phyloP scores from a whole-genome alignment of 1,140 invertebrate species.

The Cotesia chilonis region DNA sequence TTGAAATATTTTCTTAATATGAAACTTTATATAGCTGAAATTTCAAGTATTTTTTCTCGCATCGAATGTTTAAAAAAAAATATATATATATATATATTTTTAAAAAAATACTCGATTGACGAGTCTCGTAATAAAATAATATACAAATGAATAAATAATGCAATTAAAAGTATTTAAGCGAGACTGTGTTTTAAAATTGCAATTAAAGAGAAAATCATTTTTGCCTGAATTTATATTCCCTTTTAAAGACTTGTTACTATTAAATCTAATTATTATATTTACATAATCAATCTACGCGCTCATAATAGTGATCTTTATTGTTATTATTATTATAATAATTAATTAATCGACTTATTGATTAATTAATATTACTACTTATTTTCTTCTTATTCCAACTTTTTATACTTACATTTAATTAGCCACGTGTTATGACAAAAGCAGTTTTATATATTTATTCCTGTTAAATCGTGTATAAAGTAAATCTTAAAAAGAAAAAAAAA shows the following conservation, averaged over 20 bases:
- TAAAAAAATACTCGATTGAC: not conserved
- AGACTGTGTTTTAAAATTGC: conserved; percentile 14
- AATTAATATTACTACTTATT: conserved; percentile 21
- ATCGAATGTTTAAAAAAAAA: not conserved
- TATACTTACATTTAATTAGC: conserved; percentile 37
- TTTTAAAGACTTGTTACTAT: conserved; percentile 39
- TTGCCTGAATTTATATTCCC: conserved; percentile 30
- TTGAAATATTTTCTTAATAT: conserved; percentile 34
- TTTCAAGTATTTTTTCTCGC: not conserved
- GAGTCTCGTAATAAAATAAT: not conserved
- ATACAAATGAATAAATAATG: not conserved
- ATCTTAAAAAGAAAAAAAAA: conserved; percentile 28
- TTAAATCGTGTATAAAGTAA: conserved; percentile 46
- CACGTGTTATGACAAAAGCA: conserved; percentile 39
- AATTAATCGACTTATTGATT: conserved; percentile 22
- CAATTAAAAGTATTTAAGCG: conserved; percentile 7
- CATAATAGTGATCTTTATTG: conserved; percentile 31
- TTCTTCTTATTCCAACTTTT: conserved; percentile 14
- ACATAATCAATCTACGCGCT: conserved; percentile 20
- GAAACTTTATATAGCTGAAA: not conserved
- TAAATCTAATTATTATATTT: conserved; percentile 19
- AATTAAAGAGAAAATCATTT: not conserved
- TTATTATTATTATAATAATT: conserved; percentile 33
- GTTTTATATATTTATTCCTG: conserved; percentile 49
- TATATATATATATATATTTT: not conserved